A percentile compares a stretch with the other conserved stretches of the same genome.
These are phyloP conservation scores for Zoanthus sociatus DNA, from an alignment of 92 coral and sea anemone genomes.

Conservation along the genomic window DNA sequence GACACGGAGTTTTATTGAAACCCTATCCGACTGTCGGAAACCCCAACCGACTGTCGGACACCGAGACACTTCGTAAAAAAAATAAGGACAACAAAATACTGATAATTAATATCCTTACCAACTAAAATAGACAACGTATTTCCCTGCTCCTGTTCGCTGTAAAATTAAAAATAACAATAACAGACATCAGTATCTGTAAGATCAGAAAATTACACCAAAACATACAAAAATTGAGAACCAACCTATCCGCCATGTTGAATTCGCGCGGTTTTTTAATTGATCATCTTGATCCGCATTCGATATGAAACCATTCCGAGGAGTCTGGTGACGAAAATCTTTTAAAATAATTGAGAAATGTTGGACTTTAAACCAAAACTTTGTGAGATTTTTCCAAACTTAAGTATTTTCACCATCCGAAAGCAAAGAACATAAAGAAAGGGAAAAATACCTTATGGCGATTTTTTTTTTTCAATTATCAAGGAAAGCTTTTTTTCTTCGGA, in stretches of 20 bases:
- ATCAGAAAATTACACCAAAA: not conserved
- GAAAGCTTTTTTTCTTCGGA: not conserved
- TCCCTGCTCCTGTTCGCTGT: conserved; percentile 60
- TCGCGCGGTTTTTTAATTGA: conserved; percentile 37
- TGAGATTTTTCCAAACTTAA: not conserved
- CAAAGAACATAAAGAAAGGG: not conserved
- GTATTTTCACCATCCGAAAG: not conserved
- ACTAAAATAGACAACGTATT: conserved; percentile 80
- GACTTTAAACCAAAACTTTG: not conserved
- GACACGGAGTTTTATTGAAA: too few relatives aligned
- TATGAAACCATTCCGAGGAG: not conserved
- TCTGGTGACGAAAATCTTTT: not conserved
- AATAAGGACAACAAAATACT: too few relatives aligned
- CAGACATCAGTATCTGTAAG: not conserved
- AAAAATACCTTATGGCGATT: not conserved
- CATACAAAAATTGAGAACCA: conserved; percentile 32
- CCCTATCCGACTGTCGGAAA: too few relatives aligned
- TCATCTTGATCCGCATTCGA: not conserved
- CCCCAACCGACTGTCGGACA: too few relatives aligned
- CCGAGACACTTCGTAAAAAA: too few relatives aligned
- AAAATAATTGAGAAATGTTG: not conserved
- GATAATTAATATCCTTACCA: conserved; percentile 70
- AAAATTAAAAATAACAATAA: not conserved
- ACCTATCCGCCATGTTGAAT: conserved; percentile 93
- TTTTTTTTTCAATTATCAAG: not conserved